phyloP scores from a whole-genome alignment of 2,797 vertebrate species.

The Anguilla megastoma region DNA sequence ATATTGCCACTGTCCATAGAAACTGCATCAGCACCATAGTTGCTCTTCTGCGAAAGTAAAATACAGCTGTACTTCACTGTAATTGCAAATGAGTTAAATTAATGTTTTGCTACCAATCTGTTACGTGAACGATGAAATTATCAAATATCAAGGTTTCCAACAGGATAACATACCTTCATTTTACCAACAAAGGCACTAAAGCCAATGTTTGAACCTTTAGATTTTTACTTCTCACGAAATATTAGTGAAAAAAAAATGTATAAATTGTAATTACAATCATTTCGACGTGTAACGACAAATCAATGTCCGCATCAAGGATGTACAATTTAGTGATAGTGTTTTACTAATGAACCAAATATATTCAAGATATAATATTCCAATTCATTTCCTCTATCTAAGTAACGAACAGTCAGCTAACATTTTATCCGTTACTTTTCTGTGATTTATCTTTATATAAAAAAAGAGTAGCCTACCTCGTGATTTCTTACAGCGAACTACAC shows the following conservation, averaged over 20 bases:
- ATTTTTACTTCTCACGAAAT: neutral
- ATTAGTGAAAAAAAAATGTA: neutral
- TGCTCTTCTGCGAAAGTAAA: neutral
- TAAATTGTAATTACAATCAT: neutral
- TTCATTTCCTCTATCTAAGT: neutral
- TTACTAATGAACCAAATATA: neutral
- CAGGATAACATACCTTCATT: neutral
- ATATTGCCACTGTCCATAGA: conserved; percentile 47
- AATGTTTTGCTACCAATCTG: neutral
- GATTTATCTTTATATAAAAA: neutral
- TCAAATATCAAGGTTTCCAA: neutral
- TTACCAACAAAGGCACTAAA: neutral
- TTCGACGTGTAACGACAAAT: neutral
- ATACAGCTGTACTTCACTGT: neutral
- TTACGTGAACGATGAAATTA: neutral
- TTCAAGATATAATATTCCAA: neutral
- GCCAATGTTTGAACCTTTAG: neutral
- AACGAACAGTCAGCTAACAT: neutral
- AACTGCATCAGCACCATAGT: conserved; percentile 60
- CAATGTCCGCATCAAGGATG: neutral
- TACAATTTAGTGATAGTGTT: too few relatives aligned
- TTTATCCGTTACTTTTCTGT: neutral
- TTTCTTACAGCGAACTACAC: neutral
- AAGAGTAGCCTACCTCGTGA: neutral
- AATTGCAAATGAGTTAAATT: neutral